Evolutionary conservation across 2,797 vertebrate species (phyloP), one percentile per base, ranked within the genome.

Genomic region (Pipistrellus pygmaeus): DNA sequence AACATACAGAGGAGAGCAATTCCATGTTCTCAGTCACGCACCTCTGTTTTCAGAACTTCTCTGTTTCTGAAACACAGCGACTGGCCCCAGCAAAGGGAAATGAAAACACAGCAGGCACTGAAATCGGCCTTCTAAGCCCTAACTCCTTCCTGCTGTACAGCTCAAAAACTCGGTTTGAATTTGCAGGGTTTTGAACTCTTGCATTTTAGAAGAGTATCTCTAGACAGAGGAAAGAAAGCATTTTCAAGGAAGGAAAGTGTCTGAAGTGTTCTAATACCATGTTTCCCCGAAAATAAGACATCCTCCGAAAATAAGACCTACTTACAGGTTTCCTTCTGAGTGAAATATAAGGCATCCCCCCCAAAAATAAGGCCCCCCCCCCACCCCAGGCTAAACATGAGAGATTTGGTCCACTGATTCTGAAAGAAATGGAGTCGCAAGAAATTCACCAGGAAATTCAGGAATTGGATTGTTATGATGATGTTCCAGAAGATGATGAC

Each of bases 181-280:
- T 96, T 88, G 85, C 85, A 92, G 80, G 62, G 82, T 86, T 91
- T 95, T 90, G 88, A 95, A 69, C 30, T 88, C 53, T 96, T 94
- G 62, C 44, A 72, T 91, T 95, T 94, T 85, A 73, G 57, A 94
- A 93, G 75, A 91, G 23, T 91, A 66, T 91, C 77, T 94, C 51
- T 20, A 95, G 53, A 73, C 75, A 94, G 83, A 94, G 48, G 18
- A 90, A 46, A 85, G 53, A 91, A 94, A 93, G 53, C 32, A 62
- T 60, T 94, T 97, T 82, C 71, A 85, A 94, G 78, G 15, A 96
- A 90, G 38, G 23, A 89, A 92, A 90, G 8, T 76, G 51, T 75
- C 62, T 94, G 51, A 90, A 92, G 44, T 68, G 23, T 76, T 78
- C 77, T 91, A 71, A 55, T 85, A 41, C 6, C 38, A 6, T 41